Evolutionary conservation across 2,888 invertebrate species (phyloP).

Genomic region (Gastrophysa polygoni): DNA sequence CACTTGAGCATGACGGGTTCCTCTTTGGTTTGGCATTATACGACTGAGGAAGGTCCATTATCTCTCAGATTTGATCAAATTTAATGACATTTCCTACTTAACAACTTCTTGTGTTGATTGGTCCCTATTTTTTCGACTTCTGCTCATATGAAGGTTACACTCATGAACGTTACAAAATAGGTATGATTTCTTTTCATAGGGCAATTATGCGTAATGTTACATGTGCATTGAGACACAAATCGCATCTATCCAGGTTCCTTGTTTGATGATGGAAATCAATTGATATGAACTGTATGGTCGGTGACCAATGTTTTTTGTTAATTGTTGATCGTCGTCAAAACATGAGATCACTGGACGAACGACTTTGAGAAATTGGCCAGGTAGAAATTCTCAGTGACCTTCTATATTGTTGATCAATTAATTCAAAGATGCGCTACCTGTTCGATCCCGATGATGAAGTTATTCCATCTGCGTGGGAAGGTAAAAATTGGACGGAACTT

Average conservation of each 20-base stretch:
- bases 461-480: conserved; percentile 14
- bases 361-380: conserved; percentile 20
- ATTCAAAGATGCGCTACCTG: background rate
- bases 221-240: no score
- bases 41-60: conserved; percentile 17
- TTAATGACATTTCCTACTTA: conserved; percentile 44
- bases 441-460: conserved; percentile 4
- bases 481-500: conserved; percentile 7
- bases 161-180: background rate
- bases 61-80: conserved; percentile 40
- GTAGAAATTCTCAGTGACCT: conserved; percentile 4
- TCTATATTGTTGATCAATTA: background rate
- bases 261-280: no score
- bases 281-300: conserved; percentile 4
- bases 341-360: conserved; percentile 20
- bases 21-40: conserved; percentile 23
- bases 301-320: conserved; percentile 17
- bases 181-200: no score
- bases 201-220: no score
- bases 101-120: conserved; percentile 31
- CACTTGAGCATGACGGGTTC: conserved; percentile 15
- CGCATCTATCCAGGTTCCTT: no score
- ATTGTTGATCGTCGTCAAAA: conserved; percentile 25
- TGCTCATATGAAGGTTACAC: background rate
- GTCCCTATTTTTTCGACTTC: conserved; percentile 17